Evolutionary conservation across 2,888 invertebrate genomes (phyloP).

Genomic region (Drosophila peninsularis): DNA sequence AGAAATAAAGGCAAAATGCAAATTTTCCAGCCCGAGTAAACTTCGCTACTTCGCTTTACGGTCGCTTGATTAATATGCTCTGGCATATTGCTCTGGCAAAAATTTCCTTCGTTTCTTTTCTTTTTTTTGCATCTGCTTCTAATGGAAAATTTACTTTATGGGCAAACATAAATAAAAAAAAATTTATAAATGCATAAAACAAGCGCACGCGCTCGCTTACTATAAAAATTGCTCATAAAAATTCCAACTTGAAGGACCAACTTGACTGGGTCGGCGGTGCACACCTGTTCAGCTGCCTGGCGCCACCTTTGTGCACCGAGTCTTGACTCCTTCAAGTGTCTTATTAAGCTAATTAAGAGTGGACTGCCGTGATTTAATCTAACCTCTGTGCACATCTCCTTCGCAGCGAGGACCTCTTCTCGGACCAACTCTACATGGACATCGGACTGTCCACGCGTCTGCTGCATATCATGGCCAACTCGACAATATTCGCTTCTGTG

Average conservation of each 20-base stretch:
- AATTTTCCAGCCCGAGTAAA: constrained; percentile 54
- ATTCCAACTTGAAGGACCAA: constrained; percentile 40
- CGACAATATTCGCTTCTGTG: constrained; percentile 84
- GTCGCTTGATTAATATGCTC: constrained; percentile 65
- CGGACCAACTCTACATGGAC: constrained; percentile 84
- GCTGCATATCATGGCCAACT: constrained; percentile 83
- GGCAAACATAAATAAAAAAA: constrained; percentile 62
- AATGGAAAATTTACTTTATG: constrained; percentile 74
- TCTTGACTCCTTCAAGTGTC: constrained; percentile 55
- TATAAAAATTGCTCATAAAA: constrained; percentile 64
- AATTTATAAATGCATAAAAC: constrained; percentile 49
- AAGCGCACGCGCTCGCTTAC: constrained; percentile 39
- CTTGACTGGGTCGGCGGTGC: not conserved
- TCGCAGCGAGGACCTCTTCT: constrained; percentile 83
- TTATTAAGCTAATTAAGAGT: constrained; percentile 66
- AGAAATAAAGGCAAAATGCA: constrained; percentile 60
- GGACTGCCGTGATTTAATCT: constrained; percentile 34
- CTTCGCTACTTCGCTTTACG: constrained; percentile 57
- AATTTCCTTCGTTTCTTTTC: constrained; percentile 14
- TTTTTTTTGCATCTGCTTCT: constrained; percentile 41
- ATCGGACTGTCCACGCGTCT: constrained; percentile 82
- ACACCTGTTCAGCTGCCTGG: not conserved
- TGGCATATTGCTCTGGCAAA: constrained; percentile 28
- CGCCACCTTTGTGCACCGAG: constrained; percentile 14
- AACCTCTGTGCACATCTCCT: constrained; percentile 23